Percentiles rank a stretch among this genome's conserved stretches.
Conservation (phyloP, 2,888 invertebrate genomes). For the Eulithis prunata region DNA sequence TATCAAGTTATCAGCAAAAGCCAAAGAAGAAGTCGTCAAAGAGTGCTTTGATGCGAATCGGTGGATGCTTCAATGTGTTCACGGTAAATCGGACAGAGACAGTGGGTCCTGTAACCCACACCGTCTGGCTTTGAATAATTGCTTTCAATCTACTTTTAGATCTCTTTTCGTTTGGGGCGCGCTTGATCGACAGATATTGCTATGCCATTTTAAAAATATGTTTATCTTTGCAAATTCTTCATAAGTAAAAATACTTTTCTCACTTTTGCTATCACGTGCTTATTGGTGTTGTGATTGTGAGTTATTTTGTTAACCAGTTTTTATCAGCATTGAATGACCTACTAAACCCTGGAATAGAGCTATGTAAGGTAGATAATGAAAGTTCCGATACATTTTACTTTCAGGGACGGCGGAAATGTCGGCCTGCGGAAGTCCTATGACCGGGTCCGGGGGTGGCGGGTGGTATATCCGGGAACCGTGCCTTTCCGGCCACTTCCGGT, state of each 20-base stretch:
- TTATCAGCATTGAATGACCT: too few species aligned
- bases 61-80: slow-evolving; percentile 67
- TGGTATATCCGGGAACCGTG: slow-evolving; percentile 59
- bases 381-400: slow-evolving; percentile 39
- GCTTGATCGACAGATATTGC: slow-evolving; percentile 25
- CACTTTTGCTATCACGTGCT: too few species aligned
- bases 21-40: slow-evolving; percentile 50
- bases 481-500: slow-evolving; percentile 67
- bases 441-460: slow-evolving; percentile 56
- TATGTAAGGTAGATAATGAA: slow-evolving; percentile 10
- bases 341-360: background rate
- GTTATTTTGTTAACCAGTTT: too few species aligned
- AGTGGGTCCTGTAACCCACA: slow-evolving; percentile 70
- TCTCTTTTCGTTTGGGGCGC: slow-evolving; percentile 46
- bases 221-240: background rate
- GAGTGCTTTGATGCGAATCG: slow-evolving; percentile 75
- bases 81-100: slow-evolving; percentile 78
- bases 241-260: too few species aligned
- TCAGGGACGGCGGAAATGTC: slow-evolving; percentile 52
- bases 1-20: slow-evolving; percentile 71
- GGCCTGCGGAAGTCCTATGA: slow-evolving; percentile 61
- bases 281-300: too few species aligned
- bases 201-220: slow-evolving; percentile 6
- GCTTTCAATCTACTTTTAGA: slow-evolving; percentile 61
- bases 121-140: slow-evolving; percentile 63